Conservation (phyloP, 2,888 invertebrate species). For the Cryptus armator region DNA sequence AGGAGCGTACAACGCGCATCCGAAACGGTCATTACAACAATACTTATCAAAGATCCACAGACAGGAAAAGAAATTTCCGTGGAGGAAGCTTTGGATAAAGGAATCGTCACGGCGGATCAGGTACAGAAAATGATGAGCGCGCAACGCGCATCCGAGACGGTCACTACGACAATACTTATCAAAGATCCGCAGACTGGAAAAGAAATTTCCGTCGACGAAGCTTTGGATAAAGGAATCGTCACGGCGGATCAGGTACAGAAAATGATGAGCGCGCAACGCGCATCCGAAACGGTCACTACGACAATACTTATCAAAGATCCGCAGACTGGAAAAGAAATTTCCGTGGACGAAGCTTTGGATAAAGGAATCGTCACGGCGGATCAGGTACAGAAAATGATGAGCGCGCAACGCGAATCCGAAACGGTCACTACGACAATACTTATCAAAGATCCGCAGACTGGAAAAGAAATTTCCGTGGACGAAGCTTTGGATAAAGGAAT, state of each 20-base stretch:
- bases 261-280: neutral
- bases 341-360: conserved; percentile 88
- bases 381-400: neutral
- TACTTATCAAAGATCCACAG: neutral
- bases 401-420: neutral
- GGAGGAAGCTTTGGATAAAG: neutral
- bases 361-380: conserved; percentile 86
- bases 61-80: conserved; percentile 9
- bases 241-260: conserved; percentile 81
- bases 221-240: conserved; percentile 87
- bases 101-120: neutral
- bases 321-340: conserved; percentile 86
- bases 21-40: neutral
- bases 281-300: neutral
- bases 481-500: conserved; percentile 87
- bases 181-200: conserved; percentile 83
- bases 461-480: conserved; percentile 87
- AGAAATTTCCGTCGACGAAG: conserved; percentile 87
- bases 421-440: neutral
- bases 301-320: conserved; percentile 62
- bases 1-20: neutral
- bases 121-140: neutral
- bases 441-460: conserved; percentile 79
- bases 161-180: neutral
- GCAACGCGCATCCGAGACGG: neutral